Percentiles rank a stretch among this genome's conserved stretches.
Conservation (phyloP, 2,888 invertebrate genomes). For the Diarsia rubi region DNA sequence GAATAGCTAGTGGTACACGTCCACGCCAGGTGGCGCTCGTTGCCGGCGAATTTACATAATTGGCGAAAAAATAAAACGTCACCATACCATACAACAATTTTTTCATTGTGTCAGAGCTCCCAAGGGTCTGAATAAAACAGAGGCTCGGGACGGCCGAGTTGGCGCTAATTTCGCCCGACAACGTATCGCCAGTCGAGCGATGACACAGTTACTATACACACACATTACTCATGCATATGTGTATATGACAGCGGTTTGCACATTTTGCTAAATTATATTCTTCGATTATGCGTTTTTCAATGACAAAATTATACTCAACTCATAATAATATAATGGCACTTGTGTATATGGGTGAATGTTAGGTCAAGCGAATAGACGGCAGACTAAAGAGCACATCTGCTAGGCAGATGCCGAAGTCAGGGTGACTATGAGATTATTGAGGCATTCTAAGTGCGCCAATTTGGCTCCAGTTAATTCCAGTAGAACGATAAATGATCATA, state of each 20-base stretch:
- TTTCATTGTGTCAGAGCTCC: conserved; percentile 85
- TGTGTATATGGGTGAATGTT: conserved; percentile 57
- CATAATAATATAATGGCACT: conserved; percentile 25
- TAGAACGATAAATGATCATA: conserved; percentile 56
- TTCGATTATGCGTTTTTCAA: conserved; percentile 25
- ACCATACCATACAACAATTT: conserved; percentile 84
- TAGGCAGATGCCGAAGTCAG: conserved; percentile 78
- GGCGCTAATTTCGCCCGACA: conserved; percentile 83
- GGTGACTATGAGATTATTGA: conserved; percentile 72
- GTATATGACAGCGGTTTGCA: conserved; percentile 31
- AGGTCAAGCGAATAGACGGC: conserved; percentile 72
- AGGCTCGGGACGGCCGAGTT: conserved; percentile 80
- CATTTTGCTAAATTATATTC: conserved; percentile 24
- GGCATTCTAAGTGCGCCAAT: conserved; percentile 66
- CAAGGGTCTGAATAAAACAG: conserved; percentile 87
- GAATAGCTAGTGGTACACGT: conserved; percentile 61
- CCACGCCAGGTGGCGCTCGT: conserved; percentile 82
- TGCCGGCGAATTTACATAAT: conserved; percentile 84
- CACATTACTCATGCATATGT: conserved; percentile 49
- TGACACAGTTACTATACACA: conserved; percentile 74
- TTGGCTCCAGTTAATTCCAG: conserved; percentile 64
- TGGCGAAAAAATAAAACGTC: conserved; percentile 81
- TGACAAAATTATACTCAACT: conserved; percentile 22
- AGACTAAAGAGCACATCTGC: conserved; percentile 75
- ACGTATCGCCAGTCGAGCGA: conserved; percentile 76